Evolutionary conservation across 2,797 vertebrate species (phyloP).

Genomic region (Dipus sagitta): DNA sequence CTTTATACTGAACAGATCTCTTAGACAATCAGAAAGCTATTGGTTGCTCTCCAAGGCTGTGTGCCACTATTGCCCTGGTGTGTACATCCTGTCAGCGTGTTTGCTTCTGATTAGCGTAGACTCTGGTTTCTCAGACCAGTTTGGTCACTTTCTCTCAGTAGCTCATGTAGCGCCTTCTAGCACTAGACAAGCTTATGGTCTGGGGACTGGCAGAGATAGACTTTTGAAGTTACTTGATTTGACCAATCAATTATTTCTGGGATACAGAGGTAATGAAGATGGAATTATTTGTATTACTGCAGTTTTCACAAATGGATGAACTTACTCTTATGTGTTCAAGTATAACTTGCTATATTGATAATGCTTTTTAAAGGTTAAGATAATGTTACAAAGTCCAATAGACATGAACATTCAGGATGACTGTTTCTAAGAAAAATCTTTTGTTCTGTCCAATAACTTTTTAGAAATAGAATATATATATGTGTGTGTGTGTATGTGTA

Average conservation of each 20-base stretch:
- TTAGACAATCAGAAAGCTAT: too few relatives aligned
- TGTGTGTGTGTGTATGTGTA: too few relatives aligned
- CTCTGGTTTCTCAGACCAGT: too few relatives aligned
- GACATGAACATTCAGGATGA: not conserved
- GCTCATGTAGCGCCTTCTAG: too few relatives aligned
- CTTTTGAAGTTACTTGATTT: not conserved
- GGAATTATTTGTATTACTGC: not conserved
- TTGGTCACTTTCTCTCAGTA: too few relatives aligned
- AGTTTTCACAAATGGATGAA: not conserved
- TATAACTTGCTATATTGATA: slow-evolving; percentile 18
- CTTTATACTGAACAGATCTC: too few relatives aligned
- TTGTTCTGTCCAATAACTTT: not conserved
- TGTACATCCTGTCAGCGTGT: too few relatives aligned
- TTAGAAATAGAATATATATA: not conserved
- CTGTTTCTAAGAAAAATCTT: not conserved
- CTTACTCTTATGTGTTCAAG: not conserved
- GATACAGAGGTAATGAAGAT: not conserved
- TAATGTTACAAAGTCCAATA: not conserved
- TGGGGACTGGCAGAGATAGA: not conserved
- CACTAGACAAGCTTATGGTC: too few relatives aligned
- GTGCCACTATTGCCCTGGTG: too few relatives aligned
- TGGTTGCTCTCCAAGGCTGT: too few relatives aligned
- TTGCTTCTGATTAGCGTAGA: too few relatives aligned
- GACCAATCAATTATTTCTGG: not conserved
- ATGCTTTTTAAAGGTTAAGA: not conserved